These are phyloP conservation scores for Sitophilus oryzae DNA, from an alignment of 1,140 invertebrate genomes.

Conservation along the genomic window DNA sequence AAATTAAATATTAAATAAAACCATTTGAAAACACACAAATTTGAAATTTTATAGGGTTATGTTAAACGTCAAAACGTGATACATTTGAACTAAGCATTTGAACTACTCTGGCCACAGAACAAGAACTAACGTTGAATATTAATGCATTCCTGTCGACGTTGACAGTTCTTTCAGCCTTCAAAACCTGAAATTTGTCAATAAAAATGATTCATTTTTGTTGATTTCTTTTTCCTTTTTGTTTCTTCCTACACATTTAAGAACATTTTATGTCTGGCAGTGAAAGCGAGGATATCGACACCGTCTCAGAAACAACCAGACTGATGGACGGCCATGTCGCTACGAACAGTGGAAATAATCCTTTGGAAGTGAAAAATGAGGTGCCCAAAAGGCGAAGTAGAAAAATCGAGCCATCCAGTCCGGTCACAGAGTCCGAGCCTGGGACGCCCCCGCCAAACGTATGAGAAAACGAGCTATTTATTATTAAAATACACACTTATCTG, in stretches of 20 bases:
- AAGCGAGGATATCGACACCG: constrained; percentile 42
- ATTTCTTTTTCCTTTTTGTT: constrained; percentile 2
- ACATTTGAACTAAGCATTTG: too few relatives aligned
- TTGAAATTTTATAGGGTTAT: too few relatives aligned
- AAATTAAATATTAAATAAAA: too few relatives aligned
- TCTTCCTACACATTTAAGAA: constrained; percentile 2
- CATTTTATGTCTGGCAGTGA: constrained; percentile 33
- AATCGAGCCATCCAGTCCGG: background rate
- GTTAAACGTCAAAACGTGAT: too few relatives aligned
- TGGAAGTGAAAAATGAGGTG: constrained; percentile 22
- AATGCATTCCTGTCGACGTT: background rate
- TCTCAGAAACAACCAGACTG: constrained; percentile 67
- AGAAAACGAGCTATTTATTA: too few relatives aligned
- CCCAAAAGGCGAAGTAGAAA: constrained; percentile 13
- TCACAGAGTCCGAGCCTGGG: background rate
- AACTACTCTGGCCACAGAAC: too few relatives aligned
- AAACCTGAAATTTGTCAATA: too few relatives aligned
- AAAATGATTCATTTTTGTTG: background rate
- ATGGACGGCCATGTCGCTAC: constrained; percentile 69
- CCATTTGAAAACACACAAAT: too few relatives aligned
- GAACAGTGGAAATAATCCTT: constrained; percentile 24
- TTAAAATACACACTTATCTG: background rate
- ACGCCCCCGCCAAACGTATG: background rate
- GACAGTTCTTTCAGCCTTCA: background rate
- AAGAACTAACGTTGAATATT: too few relatives aligned